Evolutionary conservation across 2,888 invertebrate species (phyloP).

Genomic region (Stictocephala bisonia): DNA sequence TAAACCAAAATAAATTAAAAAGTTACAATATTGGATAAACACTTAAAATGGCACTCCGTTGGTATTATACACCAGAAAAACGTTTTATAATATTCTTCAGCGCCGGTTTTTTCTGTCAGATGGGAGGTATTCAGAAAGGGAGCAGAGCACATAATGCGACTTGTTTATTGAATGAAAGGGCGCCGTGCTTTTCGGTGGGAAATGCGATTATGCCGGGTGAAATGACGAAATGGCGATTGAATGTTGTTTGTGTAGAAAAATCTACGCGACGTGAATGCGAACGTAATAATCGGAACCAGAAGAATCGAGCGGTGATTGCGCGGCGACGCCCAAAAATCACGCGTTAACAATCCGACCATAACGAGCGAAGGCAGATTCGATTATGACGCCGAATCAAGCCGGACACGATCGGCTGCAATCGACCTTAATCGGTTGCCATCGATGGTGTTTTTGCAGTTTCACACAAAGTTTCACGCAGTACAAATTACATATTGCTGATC

Average conservation of each 20-base stretch:
- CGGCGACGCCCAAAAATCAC: conserved; percentile 38
- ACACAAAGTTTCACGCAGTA: neutral
- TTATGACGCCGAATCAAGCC: too few species aligned
- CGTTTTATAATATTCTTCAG: too few species aligned
- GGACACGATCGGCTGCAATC: too few species aligned
- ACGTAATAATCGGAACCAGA: conserved; percentile 32
- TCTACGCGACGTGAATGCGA: conserved; percentile 23
- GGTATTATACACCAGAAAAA: too few species aligned
- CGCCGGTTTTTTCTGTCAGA: too few species aligned
- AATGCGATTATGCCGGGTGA: conserved; percentile 35
- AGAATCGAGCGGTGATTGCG: conserved; percentile 35
- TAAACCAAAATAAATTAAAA: too few species aligned
- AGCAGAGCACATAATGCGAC: conserved; percentile 36
- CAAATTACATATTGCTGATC: conserved; percentile 33
- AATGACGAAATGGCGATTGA: conserved; percentile 40
- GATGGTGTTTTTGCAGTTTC: neutral
- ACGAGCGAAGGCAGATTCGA: conserved; percentile 30
- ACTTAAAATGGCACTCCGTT: too few species aligned
- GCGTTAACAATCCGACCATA: conserved; percentile 34
- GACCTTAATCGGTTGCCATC: conserved; percentile 22
- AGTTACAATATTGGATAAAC: too few species aligned
- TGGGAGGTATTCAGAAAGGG: too few species aligned
- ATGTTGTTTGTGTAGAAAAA: conserved; percentile 35
- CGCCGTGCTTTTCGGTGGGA: conserved; percentile 15
- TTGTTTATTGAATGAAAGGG: conserved; percentile 40